Base-by-base conservation (phyloP, 2,797 vertebrate genomes). In the Eidolon dupreanum region DNA sequence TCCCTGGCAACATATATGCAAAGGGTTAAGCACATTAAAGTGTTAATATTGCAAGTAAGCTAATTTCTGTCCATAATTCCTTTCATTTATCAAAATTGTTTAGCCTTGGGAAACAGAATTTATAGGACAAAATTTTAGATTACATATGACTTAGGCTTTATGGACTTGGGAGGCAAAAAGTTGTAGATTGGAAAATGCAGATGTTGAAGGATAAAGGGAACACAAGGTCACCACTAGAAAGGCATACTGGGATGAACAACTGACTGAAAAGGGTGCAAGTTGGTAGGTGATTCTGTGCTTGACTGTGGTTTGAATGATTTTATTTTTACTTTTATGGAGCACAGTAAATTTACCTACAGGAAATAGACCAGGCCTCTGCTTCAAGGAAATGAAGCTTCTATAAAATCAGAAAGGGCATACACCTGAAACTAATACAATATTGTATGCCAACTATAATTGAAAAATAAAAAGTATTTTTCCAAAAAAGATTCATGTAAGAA, bases 71-170 rank as follows among this genome's bases (percentile, higher is more conserved):
- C 22, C 38, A 16, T 71, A 78, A 70, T 57, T 91, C 19, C 59
- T 94, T 94, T 86, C 55, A 73, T 71, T 70, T 90, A 36, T 66
- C 43, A 43, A 83, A 53, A 13, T 61, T 94, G 74, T 63, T 93
- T 92, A 88, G 38, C 38, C 43, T 82, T 68, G 26, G 63, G 88
- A 96, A 97, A 89, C 20, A 96, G n/a, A 78, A 51, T 88, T 75
- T 70, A 75, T n/a, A 93, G 70, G 28, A 51, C 75, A 92, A 84
- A 87, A 90, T 59, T 71, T 79, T 63, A 68, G 74, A 31, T 74
- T 88, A 46, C 15, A 16, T 92, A 26, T 93, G 59, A n/a, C 66
- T 94, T 79, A 74, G 51, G 53, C 41, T 92, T 81, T 97, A 24
- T 70, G 90, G 90, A 75, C 7, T 84, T 89, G 59, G 51, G 66